Base-by-base conservation (phyloP, 2,113 vertebrate genomes). In the Lepidothrix coronata region DNA sequence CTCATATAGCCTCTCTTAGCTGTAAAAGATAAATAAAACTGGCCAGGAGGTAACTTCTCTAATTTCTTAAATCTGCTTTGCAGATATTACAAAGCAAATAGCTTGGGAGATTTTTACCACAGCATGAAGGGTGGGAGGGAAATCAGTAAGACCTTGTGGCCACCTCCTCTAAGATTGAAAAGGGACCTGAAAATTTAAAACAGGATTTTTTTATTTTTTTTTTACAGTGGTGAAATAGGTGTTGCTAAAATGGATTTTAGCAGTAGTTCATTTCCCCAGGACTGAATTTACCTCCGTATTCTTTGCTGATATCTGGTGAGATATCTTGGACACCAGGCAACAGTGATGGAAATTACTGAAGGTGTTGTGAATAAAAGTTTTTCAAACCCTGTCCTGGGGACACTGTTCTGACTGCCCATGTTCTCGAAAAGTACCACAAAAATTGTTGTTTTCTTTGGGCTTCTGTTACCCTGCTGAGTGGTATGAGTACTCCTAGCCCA, bases 11-110 rank as follows among this genome's bases (percentile, higher is more conserved):
- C 91, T 87, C 76, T 77, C 81, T 85, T 87, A 84, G 49, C 65
- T 91, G 79, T 93, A 94, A 96, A 92, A 90, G 91, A 94, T 61
- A 96, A 96, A 95, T 89, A 95, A 92, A 95, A 88, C 79, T 66
- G 83, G n/a, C 73, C 76, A 73, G 93, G 91, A 92, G 92, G 91
- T 87, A 92, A 92, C 58, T 91, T 88, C 65, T 92, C 77, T 91
- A 81, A 92, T 79, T 84, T 66, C 59, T 85, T 68, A 85, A 91
- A 92, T 92, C 83, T 96, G 91, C 54, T 91, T 66, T 93, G 73
- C 41, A 68, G 83, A 65, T 88, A 88, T n/a, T 61, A n/a, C 61
- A 46, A 91, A 92, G 76, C 62, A 61, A 72, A 88, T 65, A 88
- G 37, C 52, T 67, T 49, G 30, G 41, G 48, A 91, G 41, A 12